These are phyloP conservation scores for Bombus picipes DNA, from an alignment of 1,140 invertebrate genomes.

Conservation along the genomic window DNA sequence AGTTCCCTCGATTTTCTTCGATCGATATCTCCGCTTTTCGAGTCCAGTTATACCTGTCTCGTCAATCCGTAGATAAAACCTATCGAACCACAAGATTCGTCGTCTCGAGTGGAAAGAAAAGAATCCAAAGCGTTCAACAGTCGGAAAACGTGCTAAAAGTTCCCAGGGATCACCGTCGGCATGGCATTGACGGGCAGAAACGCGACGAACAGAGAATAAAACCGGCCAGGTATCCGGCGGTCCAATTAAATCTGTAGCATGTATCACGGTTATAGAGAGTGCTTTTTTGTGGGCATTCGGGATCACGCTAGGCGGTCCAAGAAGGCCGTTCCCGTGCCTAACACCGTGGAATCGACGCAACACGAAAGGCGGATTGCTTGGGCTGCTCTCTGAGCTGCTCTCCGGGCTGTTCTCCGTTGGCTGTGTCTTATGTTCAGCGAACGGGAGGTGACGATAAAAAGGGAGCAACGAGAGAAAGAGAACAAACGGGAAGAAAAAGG, in stretches of 20 bases:
- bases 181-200: slow-evolving; percentile 16
- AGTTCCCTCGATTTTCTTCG: neutral
- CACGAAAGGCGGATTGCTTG: slow-evolving; percentile 48
- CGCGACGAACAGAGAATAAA: slow-evolving; percentile 35
- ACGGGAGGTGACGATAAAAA: slow-evolving; percentile 18
- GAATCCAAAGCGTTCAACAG: neutral
- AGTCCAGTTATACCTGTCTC: neutral
- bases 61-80: too few species aligned
- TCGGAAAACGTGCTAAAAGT: slow-evolving; percentile 19
- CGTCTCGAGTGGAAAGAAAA: too few species aligned
- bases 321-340: slow-evolving; percentile 59
- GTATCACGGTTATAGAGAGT: slow-evolving; percentile 52
- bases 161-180: slow-evolving; percentile 5
- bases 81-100: neutral
- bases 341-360: slow-evolving; percentile 60
- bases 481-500: neutral
- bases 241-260: slow-evolving; percentile 65
- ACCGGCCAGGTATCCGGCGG: slow-evolving; percentile 41
- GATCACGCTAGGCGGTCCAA: slow-evolving; percentile 47
- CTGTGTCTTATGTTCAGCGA: neutral
- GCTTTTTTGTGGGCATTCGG: slow-evolving; percentile 53
- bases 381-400: too few species aligned
- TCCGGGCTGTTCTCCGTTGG: neutral
- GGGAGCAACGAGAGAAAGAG: too few species aligned
- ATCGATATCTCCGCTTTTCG: neutral